These are phyloP conservation scores for Ericerus pela DNA, from an alignment of 1,140 invertebrate genomes.

Conservation along the genomic window DNA sequence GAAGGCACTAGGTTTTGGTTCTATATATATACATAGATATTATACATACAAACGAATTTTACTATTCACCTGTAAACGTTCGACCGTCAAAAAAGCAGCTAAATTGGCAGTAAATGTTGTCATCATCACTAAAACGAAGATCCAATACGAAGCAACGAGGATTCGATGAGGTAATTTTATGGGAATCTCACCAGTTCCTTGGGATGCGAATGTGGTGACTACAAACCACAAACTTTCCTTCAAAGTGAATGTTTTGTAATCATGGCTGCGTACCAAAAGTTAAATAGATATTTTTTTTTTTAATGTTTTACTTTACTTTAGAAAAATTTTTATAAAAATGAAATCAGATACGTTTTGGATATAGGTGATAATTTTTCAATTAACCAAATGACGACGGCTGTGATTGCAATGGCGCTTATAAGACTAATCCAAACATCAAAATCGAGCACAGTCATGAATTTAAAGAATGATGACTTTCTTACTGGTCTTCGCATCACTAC, in stretches of 20 bases:
- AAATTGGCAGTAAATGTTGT: conserved; percentile 94
- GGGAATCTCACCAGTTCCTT: conserved; percentile 74
- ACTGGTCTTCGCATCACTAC: conserved; percentile 70
- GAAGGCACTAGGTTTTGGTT: neutral
- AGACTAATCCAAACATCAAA: conserved; percentile 80
- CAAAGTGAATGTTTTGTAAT: conserved; percentile 65
- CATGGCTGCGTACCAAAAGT: conserved; percentile 13
- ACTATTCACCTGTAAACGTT: conserved; percentile 70
- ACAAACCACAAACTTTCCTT: conserved; percentile 91
- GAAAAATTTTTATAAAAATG: neutral
- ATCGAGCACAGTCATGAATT: conserved; percentile 80
- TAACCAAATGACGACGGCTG: conserved; percentile 73
- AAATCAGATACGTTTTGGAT: conserved; percentile 43
- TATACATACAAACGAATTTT: neutral
- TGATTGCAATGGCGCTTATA: conserved; percentile 61
- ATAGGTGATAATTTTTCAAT: conserved; percentile 79
- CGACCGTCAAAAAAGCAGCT: conserved; percentile 90
- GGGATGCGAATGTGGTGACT: conserved; percentile 77
- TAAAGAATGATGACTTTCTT: conserved; percentile 67
- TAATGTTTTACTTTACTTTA: neutral
- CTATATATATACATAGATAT: neutral
- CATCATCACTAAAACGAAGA: conserved; percentile 82
- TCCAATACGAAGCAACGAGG: conserved; percentile 79
- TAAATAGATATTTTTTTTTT: neutral
- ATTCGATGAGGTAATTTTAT: conserved; percentile 69